Percentiles rank a stretch among this genome's conserved stretches.
Conservation (phyloP, 1,140 invertebrate genomes). For the Sycophila sp. region DNA sequence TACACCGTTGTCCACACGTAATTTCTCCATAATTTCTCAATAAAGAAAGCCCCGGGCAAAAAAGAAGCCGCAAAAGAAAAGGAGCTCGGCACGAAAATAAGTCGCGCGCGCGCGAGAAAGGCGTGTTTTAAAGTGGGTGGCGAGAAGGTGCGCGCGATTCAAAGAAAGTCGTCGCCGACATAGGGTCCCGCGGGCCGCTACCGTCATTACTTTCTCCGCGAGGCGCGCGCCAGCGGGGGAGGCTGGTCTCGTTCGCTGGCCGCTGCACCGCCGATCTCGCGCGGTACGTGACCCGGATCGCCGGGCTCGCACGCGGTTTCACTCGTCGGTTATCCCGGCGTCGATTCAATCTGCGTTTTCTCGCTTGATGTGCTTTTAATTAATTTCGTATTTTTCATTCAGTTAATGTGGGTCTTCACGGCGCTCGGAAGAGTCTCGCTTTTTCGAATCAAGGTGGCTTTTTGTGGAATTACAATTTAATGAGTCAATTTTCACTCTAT, state of each 20-base stretch:
- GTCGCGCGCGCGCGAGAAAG: constrained; percentile 14
- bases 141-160: not conserved
- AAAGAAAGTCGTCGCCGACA: not conserved
- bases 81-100: not conserved
- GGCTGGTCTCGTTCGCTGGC: not conserved
- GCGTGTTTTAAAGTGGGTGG: not conserved
- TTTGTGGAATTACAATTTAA: too few relatives aligned
- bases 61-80: not conserved
- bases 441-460: too few relatives aligned
- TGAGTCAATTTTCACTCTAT: too few relatives aligned
- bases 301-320: too few relatives aligned
- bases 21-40: constrained; percentile 21
- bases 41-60: constrained; percentile 11
- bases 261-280: constrained; percentile 7
- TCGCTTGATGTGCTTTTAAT: too few relatives aligned
- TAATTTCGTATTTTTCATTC: too few relatives aligned
- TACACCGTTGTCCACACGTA: too few relatives aligned
- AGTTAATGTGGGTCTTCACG: too few relatives aligned
- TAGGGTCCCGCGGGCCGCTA: not conserved
- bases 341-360: too few relatives aligned
- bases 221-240: not conserved
- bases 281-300: constrained; percentile 24
- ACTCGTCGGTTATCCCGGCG: too few relatives aligned
- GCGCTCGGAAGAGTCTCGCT: too few relatives aligned
- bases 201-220: constrained; percentile 7